Evolutionary conservation across 2,113 vertebrate genomes (phyloP).

Genomic region (Poeciliopsis occidentalis): DNA sequence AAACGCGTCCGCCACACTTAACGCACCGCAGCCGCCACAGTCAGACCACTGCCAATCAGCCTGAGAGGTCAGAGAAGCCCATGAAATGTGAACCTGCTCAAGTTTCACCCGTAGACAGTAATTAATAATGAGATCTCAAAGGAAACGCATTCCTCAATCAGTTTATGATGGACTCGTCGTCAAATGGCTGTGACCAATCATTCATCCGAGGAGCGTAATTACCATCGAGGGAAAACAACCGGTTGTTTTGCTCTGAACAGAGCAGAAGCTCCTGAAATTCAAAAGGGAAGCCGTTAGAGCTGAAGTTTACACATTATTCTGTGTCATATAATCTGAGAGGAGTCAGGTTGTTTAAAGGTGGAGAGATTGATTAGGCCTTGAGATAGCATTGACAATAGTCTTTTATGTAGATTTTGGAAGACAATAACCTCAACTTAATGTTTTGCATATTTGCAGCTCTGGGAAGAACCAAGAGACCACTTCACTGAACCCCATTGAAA

Average conservation of each 20-base stretch:
- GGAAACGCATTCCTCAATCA: constrained; percentile 64
- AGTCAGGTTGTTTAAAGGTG: background rate
- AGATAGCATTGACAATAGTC: no score
- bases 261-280: constrained; percentile 4
- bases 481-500: no score
- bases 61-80: constrained; percentile 41
- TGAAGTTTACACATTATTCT: background rate
- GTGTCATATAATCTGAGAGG: background rate
- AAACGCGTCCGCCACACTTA: constrained; percentile 36
- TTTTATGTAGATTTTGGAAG: no score
- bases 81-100: constrained; percentile 45
- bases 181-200: constrained; percentile 46
- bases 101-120: constrained; percentile 41
- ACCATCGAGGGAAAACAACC: constrained; percentile 48
- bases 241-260: constrained; percentile 38
- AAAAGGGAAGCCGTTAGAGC: constrained; percentile 25
- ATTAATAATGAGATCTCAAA: constrained; percentile 65
- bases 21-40: constrained; percentile 35
- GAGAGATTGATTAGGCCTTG: no score
- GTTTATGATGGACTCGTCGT: constrained; percentile 31
- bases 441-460: no score
- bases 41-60: constrained; percentile 48
- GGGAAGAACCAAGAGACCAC: no score
- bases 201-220: constrained; percentile 51
- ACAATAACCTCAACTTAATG: no score